phyloP scores from a whole-genome alignment of 2,888 invertebrate species.

The Capitulum mitella region DNA sequence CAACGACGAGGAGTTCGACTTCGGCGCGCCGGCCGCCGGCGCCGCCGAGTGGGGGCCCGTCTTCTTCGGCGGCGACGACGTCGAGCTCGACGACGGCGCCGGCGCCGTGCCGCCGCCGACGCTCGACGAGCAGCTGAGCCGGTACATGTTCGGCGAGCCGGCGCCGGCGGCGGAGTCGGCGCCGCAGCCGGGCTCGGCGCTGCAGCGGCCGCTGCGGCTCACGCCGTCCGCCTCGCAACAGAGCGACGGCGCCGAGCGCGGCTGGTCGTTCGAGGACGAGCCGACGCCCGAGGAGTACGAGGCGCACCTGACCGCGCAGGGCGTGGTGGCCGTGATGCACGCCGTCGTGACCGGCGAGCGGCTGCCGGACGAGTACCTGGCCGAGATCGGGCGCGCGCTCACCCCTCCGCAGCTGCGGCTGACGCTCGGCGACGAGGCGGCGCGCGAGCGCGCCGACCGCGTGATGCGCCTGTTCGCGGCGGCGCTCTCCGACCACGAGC shows the following conservation, averaged over 20 bases:
- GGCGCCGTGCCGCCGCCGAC: background rate
- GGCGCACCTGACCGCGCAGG: background rate
- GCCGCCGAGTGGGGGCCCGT: background rate
- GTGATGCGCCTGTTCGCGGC: slow-evolving; percentile 1
- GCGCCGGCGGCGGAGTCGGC: background rate
- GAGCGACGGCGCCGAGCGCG: background rate
- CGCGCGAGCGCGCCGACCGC: background rate
- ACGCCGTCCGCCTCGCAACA: slow-evolving; percentile 2
- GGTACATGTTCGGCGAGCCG: background rate
- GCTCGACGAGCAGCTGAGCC: background rate
- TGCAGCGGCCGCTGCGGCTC: background rate
- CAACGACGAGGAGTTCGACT: slow-evolving; percentile 4
- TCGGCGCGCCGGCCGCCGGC: too few species aligned
- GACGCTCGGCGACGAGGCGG: background rate
- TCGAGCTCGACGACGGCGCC: background rate
- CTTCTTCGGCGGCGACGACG: background rate
- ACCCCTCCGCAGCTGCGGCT: background rate
- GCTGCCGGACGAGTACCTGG: slow-evolving; percentile 3
- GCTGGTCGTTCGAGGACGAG: background rate
- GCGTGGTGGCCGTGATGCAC: slow-evolving; percentile 17
- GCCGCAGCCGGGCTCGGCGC: background rate
- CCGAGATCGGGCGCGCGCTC: slow-evolving; percentile 4
- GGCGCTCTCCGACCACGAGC: background rate
- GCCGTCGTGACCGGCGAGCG: background rate
- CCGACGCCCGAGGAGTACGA: background rate